These are phyloP conservation scores for Dunckerocampus dactyliophorus DNA, from an alignment of 2,113 vertebrate genomes.

Conservation along the genomic window DNA sequence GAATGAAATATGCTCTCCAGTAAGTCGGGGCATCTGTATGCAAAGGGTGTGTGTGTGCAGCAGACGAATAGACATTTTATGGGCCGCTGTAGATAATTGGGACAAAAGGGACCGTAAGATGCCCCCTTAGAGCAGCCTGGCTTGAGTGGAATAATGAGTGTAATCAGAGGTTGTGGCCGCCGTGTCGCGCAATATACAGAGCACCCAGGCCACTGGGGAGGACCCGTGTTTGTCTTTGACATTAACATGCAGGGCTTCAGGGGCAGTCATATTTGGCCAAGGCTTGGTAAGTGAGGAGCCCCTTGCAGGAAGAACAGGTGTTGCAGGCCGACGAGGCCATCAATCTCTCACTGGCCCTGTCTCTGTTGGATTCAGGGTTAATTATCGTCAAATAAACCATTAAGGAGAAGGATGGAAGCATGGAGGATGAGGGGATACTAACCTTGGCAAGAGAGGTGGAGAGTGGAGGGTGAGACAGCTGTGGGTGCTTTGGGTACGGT, in stretches of 20 bases:
- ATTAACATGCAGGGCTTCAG: conserved; percentile 59
- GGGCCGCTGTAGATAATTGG: conserved; percentile 55
- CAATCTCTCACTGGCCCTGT: conserved; percentile 69
- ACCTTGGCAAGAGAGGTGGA: conserved; percentile 58
- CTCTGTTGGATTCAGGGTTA: conserved; percentile 76
- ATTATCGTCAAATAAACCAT: conserved; percentile 78
- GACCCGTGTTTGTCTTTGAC: conserved; percentile 74
- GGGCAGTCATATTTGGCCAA: conserved; percentile 67
- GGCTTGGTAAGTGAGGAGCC: conserved; percentile 60
- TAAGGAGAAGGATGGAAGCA: conserved; percentile 67
- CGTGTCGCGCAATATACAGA: conserved; percentile 47
- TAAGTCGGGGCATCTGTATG: conserved; percentile 39
- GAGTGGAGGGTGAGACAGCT: conserved; percentile 40
- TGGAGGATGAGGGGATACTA: conserved; percentile 58
- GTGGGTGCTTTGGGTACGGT: conserved; percentile 33
- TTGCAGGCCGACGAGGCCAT: conserved; percentile 67
- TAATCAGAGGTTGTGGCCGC: conserved; percentile 67
- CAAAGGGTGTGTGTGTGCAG: conserved; percentile 24
- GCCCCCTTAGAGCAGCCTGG: conserved; percentile 39
- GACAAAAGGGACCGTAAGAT: conserved; percentile 48
- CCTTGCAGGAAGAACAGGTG: conserved; percentile 69
- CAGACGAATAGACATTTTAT: conserved; percentile 48
- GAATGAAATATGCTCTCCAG: conserved; percentile 34
- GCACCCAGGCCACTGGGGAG: conserved; percentile 55
- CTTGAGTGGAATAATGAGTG: conserved; percentile 58